Conservation (phyloP, 1,140 invertebrate genomes). For the Drosophila nigromelanica region DNA sequence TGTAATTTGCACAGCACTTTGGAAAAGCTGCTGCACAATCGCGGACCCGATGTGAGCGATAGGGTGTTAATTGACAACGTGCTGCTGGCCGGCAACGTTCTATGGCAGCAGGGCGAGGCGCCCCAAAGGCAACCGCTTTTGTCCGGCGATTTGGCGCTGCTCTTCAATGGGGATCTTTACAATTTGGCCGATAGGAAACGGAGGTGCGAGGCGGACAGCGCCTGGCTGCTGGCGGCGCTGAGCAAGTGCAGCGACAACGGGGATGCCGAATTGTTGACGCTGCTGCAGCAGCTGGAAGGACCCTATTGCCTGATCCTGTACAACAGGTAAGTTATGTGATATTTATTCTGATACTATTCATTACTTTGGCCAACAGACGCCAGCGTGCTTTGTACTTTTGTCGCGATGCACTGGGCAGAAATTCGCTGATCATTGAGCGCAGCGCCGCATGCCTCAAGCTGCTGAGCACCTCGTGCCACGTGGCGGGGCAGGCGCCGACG, state of each 20-base stretch:
- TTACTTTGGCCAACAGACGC: conserved; percentile 66
- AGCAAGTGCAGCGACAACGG: conserved; percentile 24
- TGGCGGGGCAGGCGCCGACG: conserved; percentile 56
- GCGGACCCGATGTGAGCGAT: conserved; percentile 52
- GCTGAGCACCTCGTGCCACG: conserved; percentile 85
- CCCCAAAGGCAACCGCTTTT: conserved; percentile 87
- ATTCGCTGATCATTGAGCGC: conserved; percentile 90
- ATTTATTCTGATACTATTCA: background rate
- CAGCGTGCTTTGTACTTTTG: conserved; percentile 90
- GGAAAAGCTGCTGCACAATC: conserved; percentile 37
- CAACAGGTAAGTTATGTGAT: conserved; percentile 78
- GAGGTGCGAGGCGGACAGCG: conserved; percentile 43
- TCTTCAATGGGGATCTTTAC: conserved; percentile 94
- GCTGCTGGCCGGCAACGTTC: conserved; percentile 85
- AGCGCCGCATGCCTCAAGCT: conserved; percentile 85
- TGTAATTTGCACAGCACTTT: conserved; percentile 17
- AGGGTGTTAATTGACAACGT: conserved; percentile 29
- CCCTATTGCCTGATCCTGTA: conserved; percentile 94
- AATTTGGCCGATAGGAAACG: conserved; percentile 79
- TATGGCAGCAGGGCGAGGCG: conserved; percentile 89
- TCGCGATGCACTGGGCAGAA: conserved; percentile 93
- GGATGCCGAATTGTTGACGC: conserved; percentile 15
- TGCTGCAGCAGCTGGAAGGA: conserved; percentile 86
- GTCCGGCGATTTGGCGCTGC: conserved; percentile 86
- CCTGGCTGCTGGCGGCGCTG: conserved; percentile 46